Base-by-base conservation (phyloP, 2,797 vertebrate species). In the Gallinago solitaria region DNA sequence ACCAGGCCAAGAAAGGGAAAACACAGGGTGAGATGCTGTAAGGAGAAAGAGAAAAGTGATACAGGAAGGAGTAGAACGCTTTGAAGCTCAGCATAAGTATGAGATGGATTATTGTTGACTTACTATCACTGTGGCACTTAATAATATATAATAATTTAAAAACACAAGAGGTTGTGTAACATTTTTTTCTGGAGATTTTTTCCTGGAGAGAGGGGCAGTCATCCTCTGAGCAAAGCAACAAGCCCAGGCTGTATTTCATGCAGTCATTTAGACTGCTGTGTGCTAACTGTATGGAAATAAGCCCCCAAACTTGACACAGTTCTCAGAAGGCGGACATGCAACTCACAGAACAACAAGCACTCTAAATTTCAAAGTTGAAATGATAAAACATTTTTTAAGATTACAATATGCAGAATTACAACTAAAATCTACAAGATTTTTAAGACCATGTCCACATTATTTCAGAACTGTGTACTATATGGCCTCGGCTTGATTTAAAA, bases 231-330 rank as follows among this genome's bases (percentile, higher is more conserved):
- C 32, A 59, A 74, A 76, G 57, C 47, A 70, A 60, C 32, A 75
- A 54, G 76, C 12, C 9, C 37, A 77, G 51, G 16, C 37, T 47
- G 3, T 7, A 30, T 12, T 47, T 61, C 61, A 45, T 0, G 0
- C 15, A 9, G 19, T 67, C 9, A 19, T 27, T 70, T 27, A 43
- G 48, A 19, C 10, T 64, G 23, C 37, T 41, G 28, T 9, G 19
- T 15, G 51, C 17, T n/a, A 73, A 14, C 16, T 28, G 14, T 6
- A 47, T 4, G 18, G 41, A 81, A 64, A n/a, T 43, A 59, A 80
- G 43, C 3, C 37, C 35, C n/a, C 13, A 39, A 60, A 53, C 14
- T n/a, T 21, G 25, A n/a, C 3, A 6, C 2, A 48, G 20, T 13
- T 71, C 65, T 86, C 60, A 43, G 12, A 83, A 74, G 2, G 7